Evolutionary conservation across 2,797 vertebrate species (phyloP).

Genomic region (Xerus rutilus): DNA sequence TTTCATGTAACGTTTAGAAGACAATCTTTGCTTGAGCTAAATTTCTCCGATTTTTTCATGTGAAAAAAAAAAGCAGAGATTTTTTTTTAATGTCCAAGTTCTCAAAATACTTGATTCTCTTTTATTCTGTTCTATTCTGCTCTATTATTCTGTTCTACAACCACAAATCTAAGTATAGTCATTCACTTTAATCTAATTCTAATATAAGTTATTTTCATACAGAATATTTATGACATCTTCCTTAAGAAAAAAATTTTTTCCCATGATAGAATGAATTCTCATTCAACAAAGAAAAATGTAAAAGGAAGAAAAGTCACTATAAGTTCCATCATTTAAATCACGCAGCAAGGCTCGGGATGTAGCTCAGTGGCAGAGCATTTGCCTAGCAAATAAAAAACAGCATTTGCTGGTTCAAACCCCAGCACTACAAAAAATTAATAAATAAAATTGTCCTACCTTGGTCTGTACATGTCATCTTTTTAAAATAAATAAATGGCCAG

Average conservation of each 20-base stretch:
- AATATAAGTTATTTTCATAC: not conserved
- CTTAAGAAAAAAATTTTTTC: conserved; percentile 1
- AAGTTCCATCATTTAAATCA: not conserved
- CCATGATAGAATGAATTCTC: not conserved
- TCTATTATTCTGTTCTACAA: not conserved
- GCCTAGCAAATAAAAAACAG: too few species aligned
- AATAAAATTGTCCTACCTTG: too few species aligned
- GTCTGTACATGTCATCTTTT: too few species aligned
- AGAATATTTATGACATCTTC: conserved; percentile 8
- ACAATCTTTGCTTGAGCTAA: conserved; percentile 47
- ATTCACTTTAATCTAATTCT: conserved; percentile 17
- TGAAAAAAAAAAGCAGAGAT: not conserved
- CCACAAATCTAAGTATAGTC: not conserved
- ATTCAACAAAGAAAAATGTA: conserved; percentile 47
- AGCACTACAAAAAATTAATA: too few species aligned
- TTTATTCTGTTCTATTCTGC: not conserved
- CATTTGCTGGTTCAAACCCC: too few species aligned
- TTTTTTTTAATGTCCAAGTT: conserved; percentile 20
- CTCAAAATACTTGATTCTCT: conserved; percentile 6
- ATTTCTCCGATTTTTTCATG: conserved; percentile 24
- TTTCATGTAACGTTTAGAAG: conserved; percentile 39
- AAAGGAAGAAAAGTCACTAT: not conserved
- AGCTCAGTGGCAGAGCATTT: too few species aligned
- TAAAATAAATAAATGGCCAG: too few species aligned
- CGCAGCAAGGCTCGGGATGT: not conserved